These are phyloP conservation scores for Piprites chloris DNA, from an alignment of 2,113 vertebrate species.

Conservation along the genomic window DNA sequence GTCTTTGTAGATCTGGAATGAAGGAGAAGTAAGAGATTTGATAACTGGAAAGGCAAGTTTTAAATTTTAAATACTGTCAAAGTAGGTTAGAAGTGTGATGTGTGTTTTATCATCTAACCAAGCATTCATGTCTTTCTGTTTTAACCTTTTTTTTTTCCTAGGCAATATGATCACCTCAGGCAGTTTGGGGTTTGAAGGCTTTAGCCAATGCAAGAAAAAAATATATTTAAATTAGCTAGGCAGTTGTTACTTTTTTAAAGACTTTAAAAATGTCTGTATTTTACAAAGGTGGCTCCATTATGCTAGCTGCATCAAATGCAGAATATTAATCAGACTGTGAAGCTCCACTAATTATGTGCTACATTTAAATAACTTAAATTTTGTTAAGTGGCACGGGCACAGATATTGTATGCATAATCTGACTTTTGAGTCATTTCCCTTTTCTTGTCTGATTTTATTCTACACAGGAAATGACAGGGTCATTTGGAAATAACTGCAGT, in stretches of 20 bases:
- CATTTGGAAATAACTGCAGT: conserved; percentile 47
- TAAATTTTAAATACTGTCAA: conserved; percentile 57
- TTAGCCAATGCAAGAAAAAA: neutral
- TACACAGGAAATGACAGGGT: conserved; percentile 53
- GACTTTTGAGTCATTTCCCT: conserved; percentile 53
- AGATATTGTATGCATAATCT: conserved; percentile 42
- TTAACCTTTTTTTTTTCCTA: conserved; percentile 21
- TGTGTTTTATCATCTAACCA: conserved; percentile 33
- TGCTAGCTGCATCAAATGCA: neutral
- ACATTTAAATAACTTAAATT: conserved; percentile 30
- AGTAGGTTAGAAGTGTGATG: conserved; percentile 27
- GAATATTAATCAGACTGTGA: conserved; percentile 36
- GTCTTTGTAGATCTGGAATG: conserved; percentile 24
- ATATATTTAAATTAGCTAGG: neutral
- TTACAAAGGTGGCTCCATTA: conserved; percentile 23
- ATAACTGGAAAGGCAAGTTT: conserved; percentile 37
- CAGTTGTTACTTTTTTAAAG: neutral
- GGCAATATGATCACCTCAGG: conserved; percentile 11
- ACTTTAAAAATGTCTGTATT: neutral
- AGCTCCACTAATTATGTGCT: conserved; percentile 12
- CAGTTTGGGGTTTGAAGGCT: conserved; percentile 33
- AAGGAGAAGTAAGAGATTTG: conserved; percentile 7
- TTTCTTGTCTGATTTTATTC: conserved; percentile 55
- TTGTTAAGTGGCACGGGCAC: neutral
- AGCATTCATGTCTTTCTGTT: conserved; percentile 20